phyloP scores from a whole-genome alignment of 2,888 invertebrate species.

The Acleris literana region DNA sequence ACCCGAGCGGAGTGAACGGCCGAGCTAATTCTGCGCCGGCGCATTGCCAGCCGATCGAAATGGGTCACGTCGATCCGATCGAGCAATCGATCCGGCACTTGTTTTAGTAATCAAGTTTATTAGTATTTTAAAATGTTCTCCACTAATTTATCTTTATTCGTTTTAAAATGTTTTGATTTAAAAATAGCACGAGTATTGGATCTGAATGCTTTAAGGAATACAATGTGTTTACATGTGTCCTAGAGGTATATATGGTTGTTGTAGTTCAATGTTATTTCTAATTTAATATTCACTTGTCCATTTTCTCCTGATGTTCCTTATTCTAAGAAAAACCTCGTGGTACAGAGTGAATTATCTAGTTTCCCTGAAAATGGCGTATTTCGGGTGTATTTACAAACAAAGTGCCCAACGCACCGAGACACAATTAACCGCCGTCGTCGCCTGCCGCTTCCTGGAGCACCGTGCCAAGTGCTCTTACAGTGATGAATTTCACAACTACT shows the following conservation, averaged over 20 bases:
- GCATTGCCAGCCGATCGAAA: conserved; percentile 10
- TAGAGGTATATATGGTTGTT: too few species aligned
- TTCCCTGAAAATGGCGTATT: conserved; percentile 4
- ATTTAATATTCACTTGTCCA: too few species aligned
- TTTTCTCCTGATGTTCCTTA: too few species aligned
- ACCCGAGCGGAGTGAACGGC: conserved; percentile 37
- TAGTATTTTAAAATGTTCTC: too few species aligned
- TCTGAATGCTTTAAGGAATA: too few species aligned
- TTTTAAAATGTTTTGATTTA: too few species aligned
- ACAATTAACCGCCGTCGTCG: conserved; percentile 22
- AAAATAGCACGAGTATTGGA: too few species aligned
- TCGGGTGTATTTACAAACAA: conserved; percentile 34
- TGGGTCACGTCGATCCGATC: conserved; percentile 24
- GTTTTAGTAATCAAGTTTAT: conserved; percentile 1
- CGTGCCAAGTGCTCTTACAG: conserved; percentile 26
- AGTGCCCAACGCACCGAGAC: conserved; percentile 15
- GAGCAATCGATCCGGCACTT: conserved; percentile 14
- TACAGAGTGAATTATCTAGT: background rate
- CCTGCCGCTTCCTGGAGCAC: conserved; percentile 18
- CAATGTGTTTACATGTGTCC: too few species aligned
- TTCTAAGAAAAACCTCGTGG: too few species aligned
- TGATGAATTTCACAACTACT: conserved; percentile 11
- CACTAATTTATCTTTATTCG: too few species aligned
- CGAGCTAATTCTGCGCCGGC: conserved; percentile 33
- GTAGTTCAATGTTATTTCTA: too few species aligned